phyloP scores from a whole-genome alignment of 2,113 vertebrate genomes.

The Phycodurus eques region DNA sequence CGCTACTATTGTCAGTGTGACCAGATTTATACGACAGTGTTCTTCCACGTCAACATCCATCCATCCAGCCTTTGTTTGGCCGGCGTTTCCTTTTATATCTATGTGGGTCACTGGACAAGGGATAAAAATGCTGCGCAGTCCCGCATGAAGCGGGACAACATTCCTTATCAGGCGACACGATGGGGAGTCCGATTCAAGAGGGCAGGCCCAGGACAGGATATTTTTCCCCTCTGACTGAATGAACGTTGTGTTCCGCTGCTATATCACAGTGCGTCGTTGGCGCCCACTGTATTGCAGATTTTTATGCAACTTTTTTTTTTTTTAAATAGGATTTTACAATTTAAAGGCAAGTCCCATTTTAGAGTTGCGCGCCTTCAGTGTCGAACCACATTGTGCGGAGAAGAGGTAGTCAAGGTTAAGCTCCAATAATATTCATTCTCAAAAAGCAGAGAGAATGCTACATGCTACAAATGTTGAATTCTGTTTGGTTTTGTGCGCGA shows the following conservation, averaged over 20 bases:
- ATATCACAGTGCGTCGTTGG: no score
- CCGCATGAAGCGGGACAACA: constrained; percentile 6
- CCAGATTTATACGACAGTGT: not conserved
- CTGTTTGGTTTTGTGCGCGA: no score
- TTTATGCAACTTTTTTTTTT: no score
- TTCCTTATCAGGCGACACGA: not conserved
- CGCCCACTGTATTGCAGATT: no score
- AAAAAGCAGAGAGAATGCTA: no score
- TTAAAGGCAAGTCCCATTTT: no score
- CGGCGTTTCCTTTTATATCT: constrained; percentile 1
- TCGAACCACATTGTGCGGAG: no score
- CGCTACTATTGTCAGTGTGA: not conserved
- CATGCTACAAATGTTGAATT: no score
- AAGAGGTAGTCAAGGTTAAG: no score
- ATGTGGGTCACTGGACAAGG: constrained; percentile 5
- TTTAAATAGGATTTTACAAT: no score
- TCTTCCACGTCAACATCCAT: not conserved
- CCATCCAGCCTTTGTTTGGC: constrained; percentile 1
- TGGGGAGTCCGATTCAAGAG: not conserved
- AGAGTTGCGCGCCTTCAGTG: no score
- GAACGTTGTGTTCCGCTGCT: not conserved
- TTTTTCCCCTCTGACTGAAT: not conserved
- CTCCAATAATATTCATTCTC: no score
- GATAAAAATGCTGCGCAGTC: not conserved
- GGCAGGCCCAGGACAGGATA: not conserved